Evolutionary conservation across 2,888 invertebrate genomes (phyloP), one percentile per base, ranked within the genome.

Genomic region (Julus scandinavius): DNA sequence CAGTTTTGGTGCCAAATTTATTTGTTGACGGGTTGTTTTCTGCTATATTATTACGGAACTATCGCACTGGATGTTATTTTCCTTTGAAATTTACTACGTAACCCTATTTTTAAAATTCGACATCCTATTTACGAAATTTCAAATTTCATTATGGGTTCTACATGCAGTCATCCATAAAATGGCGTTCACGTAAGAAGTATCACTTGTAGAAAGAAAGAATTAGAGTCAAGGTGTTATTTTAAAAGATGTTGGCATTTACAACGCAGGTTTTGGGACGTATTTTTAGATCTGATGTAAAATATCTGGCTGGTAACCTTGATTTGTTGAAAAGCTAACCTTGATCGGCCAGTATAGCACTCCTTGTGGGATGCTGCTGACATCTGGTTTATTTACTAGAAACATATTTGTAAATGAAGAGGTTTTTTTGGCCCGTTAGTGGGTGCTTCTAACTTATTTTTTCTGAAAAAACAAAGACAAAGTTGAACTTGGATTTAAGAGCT

Each of bases 271-370:
- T 63, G n/a, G 29, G 72, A 72, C 72, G 20, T 72, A 72, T 72
- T 72, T 72, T 72, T 11, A 29, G 72, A 72, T 72, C 29, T 72
- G 72, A 72, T 72, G 72, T 72, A 72, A 72, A 72, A 72, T 72
- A 72, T 72, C 72, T 72, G 72, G 72, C 72, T 72, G 72, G 29
- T 72, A 72, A 72, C 72, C 72, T 72, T 72, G 72, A 72, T 72
- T 72, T 29, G 20, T 29, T n/a, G 29, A 29, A 11, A 72, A 4
- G 72, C n/a, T 29, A 72, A 72, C 72, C 72, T 72, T 72, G 72
- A 72, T 72, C 72, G 9, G 9, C 11, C 72, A 29, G 72, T 72
- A 29, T 17, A 20, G 63, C 72, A 29, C 29, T 7, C 6, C 0
- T 3, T 54, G 29, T 29, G 6, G 72, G 72, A 6, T 72, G 72